Conservation (phyloP, 2,113 vertebrate genomes). For the Planiliza haematocheilus region DNA sequence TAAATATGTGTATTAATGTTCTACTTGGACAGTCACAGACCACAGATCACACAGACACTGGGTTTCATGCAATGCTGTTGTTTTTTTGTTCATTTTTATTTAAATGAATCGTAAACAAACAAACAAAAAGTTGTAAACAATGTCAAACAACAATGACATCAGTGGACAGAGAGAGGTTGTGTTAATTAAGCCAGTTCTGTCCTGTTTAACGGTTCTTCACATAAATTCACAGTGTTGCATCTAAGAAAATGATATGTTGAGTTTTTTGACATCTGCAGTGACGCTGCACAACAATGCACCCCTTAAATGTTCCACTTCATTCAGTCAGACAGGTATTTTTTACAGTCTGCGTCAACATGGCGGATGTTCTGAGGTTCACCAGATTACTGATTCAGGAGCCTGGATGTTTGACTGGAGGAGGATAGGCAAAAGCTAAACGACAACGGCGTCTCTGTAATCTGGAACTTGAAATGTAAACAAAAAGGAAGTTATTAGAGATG, state of each 20-base stretch:
- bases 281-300: not conserved
- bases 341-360: not conserved
- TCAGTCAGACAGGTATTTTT: not conserved
- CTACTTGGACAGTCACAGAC: conserved; percentile 25
- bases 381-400: conserved; percentile 6
- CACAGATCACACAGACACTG: conserved; percentile 52
- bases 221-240: conserved; percentile 1
- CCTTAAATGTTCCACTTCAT: conserved; percentile 15
- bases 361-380: not conserved
- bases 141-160: conserved; percentile 33
- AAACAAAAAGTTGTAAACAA: conserved; percentile 25
- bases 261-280: conserved; percentile 27
- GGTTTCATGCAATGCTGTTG: conserved; percentile 28
- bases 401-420: not conserved
- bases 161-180: not conserved
- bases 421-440: conserved; percentile 33
- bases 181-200: not conserved
- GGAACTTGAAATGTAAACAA: conserved; percentile 11
- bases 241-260: not conserved
- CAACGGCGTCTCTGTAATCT: not conserved
- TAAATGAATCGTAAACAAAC: conserved; percentile 34
- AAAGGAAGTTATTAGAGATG: not conserved
- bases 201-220: not conserved
- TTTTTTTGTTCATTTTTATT: conserved; percentile 65
- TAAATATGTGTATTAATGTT: conserved; percentile 42